These are phyloP conservation scores for Baronia brevicornis DNA, from an alignment of 2,888 invertebrate species.

Conservation along the genomic window DNA sequence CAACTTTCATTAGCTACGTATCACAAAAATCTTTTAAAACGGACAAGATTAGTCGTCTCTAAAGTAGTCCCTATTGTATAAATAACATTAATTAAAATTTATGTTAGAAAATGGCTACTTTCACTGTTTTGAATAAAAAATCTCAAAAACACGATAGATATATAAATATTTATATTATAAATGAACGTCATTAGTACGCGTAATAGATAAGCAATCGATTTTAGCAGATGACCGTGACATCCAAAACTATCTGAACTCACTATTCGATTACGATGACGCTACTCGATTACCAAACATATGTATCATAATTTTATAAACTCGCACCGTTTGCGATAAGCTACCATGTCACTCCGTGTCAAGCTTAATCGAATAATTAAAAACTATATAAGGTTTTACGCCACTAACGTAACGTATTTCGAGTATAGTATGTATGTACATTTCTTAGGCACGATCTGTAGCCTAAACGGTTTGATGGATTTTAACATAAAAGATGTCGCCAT, in stretches of 20 bases:
- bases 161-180: too few species aligned
- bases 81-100: slow-evolving; percentile 9
- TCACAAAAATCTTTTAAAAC: slow-evolving; percentile 8
- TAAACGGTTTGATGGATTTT: too few species aligned
- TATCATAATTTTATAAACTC: neutral
- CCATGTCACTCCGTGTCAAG: neutral
- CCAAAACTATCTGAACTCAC: neutral
- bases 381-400: too few species aligned
- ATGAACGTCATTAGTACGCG: slow-evolving; percentile 6
- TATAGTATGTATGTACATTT: too few species aligned
- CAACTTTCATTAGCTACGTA: slow-evolving; percentile 6
- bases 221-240: neutral
- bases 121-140: slow-evolving; percentile 5
- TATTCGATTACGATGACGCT: neutral
- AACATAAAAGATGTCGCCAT: too few species aligned
- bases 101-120: neutral
- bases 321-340: neutral
- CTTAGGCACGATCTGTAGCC: too few species aligned
- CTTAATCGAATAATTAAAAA: neutral
- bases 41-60: slow-evolving; percentile 4
- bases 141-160: slow-evolving; percentile 5
- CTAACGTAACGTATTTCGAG: too few species aligned
- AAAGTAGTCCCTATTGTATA: slow-evolving; percentile 6
- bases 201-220: slow-evolving; percentile 3
- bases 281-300: slow-evolving; percentile 1